A percentile compares a stretch with the other conserved stretches of the same genome.
These are phyloP conservation scores for Sorex maritimensis DNA, from an alignment of 2,797 vertebrate genomes.

Conservation along the genomic window DNA sequence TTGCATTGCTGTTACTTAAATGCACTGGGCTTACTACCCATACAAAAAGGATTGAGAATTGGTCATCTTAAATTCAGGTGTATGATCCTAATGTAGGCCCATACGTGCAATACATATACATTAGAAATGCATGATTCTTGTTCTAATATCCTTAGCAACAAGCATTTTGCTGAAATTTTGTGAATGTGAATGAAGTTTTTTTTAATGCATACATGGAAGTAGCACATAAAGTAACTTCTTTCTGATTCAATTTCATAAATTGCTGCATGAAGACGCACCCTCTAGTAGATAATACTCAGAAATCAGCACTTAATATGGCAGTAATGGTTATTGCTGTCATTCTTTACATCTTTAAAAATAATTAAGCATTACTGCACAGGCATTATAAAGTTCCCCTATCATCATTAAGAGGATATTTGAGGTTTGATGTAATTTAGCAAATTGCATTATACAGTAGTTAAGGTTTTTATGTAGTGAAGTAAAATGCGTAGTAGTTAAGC, in stretches of 20 bases:
- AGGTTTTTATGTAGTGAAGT: conserved; percentile 84
- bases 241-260: conserved; percentile 83
- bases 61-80: conserved; percentile 28
- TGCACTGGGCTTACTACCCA: conserved; percentile 61
- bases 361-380: conserved; percentile 85
- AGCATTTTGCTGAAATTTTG: conserved; percentile 61
- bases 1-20: conserved; percentile 60
- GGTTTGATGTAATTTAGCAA: conserved; percentile 86
- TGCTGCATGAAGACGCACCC: conserved; percentile 72
- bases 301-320: conserved; percentile 86
- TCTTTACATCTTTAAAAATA: conserved; percentile 88
- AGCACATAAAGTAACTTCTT: conserved; percentile 72
- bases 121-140: conserved; percentile 12
- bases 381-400: conserved; percentile 85
- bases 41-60: conserved; percentile 67
- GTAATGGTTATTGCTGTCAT: conserved; percentile 87
- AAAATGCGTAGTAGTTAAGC: conserved; percentile 83
- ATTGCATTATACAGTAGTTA: conserved; percentile 85
- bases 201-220: conserved; percentile 27
- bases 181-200: not conserved
- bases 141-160: not conserved
- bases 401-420: conserved; percentile 85
- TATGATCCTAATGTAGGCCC: conserved; percentile 52
- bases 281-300: conserved; percentile 78
- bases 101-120: not conserved